Evolutionary conservation across 2,797 vertebrate species (phyloP).

Genomic region (Sebastes cheni): DNA sequence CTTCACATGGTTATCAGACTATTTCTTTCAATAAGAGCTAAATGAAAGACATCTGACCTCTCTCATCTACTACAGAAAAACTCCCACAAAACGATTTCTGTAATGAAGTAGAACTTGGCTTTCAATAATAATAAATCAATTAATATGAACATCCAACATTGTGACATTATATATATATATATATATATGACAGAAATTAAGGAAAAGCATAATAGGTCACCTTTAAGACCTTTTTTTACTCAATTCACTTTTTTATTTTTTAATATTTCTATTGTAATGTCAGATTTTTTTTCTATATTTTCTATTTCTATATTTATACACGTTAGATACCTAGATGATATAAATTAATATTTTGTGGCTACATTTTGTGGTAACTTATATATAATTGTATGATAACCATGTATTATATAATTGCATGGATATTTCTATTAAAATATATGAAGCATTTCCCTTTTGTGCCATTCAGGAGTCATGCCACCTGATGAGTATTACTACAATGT

Average conservation of each 20-base stretch:
- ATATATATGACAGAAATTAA: background rate
- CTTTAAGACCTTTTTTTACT: background rate
- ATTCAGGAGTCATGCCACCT: slow-evolving; percentile 93
- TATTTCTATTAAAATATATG: background rate
- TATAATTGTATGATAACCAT: background rate
- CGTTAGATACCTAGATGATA: background rate
- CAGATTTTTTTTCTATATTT: background rate
- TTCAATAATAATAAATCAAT: background rate
- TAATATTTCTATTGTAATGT: background rate
- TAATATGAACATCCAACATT: too few relatives aligned
- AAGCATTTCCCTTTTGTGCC: slow-evolving; percentile 17
- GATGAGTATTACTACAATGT: slow-evolving; percentile 91
- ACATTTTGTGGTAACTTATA: background rate
- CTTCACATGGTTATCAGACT: background rate
- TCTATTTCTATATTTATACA: background rate
- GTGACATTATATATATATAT: background rate
- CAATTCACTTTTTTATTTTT: background rate
- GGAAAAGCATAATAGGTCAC: too few relatives aligned
- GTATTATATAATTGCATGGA: background rate
- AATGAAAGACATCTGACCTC: background rate
- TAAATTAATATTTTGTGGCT: too few relatives aligned
- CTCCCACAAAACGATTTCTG: background rate
- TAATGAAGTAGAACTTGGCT: background rate
- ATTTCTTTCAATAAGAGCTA: background rate
- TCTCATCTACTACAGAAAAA: background rate